These are phyloP conservation scores for Meda fulgida DNA, from an alignment of 2,797 vertebrate species.

Conservation along the genomic window DNA sequence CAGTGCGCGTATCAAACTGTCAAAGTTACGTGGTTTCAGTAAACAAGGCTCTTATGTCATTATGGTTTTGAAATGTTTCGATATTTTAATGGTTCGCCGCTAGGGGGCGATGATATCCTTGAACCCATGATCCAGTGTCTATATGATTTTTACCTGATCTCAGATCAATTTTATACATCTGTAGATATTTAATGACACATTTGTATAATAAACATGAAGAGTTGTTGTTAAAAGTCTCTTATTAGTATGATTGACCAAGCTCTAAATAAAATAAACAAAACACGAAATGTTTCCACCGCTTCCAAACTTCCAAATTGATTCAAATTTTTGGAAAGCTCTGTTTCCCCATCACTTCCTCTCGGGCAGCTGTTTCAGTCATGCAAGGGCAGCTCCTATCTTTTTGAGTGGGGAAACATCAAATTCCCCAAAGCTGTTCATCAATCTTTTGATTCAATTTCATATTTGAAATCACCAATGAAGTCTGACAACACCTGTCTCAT, in stretches of 20 bases:
- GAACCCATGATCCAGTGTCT: no score
- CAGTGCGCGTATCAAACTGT: not conserved
- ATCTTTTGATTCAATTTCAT: no score
- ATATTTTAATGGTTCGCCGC: not conserved
- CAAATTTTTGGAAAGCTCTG: no score
- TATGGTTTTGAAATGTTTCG: not conserved
- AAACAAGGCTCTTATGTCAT: not conserved
- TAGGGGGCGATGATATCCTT: not conserved
- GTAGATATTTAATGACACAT: not conserved
- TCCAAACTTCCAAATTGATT: not conserved
- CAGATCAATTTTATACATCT: no score
- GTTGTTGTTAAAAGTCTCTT: not conserved
- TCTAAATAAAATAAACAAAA: not conserved
- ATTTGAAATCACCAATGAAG: no score
- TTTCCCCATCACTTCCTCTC: no score
- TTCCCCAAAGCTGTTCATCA: no score
- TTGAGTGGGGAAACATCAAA: no score
- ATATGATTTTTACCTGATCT: not conserved
- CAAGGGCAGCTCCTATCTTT: no score
- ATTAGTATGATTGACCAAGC: not conserved
- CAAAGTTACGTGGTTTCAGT: not conserved
- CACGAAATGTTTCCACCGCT: not conserved
- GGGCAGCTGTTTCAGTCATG: no score
- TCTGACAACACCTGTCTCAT: no score
- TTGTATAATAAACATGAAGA: no score